phyloP scores from a whole-genome alignment of 2,797 vertebrate species.

The Adelosebastes latens region DNA sequence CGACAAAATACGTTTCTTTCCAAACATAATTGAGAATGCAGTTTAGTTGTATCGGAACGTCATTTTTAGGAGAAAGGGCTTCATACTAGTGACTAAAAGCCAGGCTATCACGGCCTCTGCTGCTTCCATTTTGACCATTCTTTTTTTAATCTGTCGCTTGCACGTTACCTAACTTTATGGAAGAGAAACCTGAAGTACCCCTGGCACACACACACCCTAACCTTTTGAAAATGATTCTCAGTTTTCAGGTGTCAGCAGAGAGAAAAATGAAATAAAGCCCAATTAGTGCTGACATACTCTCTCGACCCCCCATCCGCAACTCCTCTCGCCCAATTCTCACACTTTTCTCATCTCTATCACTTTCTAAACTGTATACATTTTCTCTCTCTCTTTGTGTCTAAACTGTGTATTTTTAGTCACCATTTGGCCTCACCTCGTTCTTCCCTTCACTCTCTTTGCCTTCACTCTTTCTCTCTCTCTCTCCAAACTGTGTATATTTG shows the following conservation, averaged over 20 bases:
- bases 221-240: not conserved
- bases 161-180: not conserved
- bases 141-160: not conserved
- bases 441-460: constrained; percentile 49
- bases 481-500: constrained; percentile 86
- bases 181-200: not conserved
- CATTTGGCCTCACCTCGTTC: constrained; percentile 55
- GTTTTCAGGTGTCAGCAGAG: constrained; percentile 2
- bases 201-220: not conserved
- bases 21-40: too few species aligned
- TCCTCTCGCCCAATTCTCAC: constrained; percentile 5
- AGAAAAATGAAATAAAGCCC: not conserved
- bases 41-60: too few species aligned
- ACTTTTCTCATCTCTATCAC: constrained; percentile 25
- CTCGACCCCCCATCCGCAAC: not conserved
- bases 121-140: not conserved
- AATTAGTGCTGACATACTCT: constrained; percentile 4
- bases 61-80: too few species aligned
- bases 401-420: constrained; percentile 70
- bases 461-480: constrained; percentile 55
- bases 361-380: constrained; percentile 55
- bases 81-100: not conserved
- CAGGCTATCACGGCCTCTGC: not conserved
- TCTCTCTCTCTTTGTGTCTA: constrained; percentile 58
- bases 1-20: too few species aligned